A percentile compares a stretch with the other conserved stretches of the same genome.
phyloP scores from a whole-genome alignment of 2,797 vertebrate genomes.

The Glyptemys insculpta region DNA sequence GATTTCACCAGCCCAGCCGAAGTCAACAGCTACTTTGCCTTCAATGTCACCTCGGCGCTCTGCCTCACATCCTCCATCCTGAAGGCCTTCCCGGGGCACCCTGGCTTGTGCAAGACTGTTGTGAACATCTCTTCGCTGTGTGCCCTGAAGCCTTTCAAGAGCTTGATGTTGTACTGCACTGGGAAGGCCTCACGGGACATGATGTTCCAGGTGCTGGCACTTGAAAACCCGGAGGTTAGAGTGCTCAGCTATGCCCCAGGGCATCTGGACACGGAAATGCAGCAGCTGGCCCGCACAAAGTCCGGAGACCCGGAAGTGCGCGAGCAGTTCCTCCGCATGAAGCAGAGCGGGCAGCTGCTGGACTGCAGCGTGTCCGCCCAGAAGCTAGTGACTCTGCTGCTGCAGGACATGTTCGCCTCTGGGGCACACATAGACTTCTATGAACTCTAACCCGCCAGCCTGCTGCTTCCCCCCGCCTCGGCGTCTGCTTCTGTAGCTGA shows the following conservation, averaged over 20 bases:
- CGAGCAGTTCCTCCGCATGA: conserved; percentile 68
- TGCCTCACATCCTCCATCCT: conserved; percentile 88
- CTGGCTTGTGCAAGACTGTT: conserved; percentile 79
- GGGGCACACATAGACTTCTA: conserved; percentile 91
- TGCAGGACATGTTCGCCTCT: conserved; percentile 84
- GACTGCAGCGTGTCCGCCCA: conserved; percentile 83
- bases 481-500: accelerated
- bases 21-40: conserved; percentile 86
- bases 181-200: conserved; percentile 92
- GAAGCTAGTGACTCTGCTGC: conserved; percentile 87
- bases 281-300: conserved; percentile 76
- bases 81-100: conserved; percentile 76
- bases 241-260: conserved; percentile 94
- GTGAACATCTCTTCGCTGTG: conserved; percentile 91
- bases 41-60: conserved; percentile 89
- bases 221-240: conserved; percentile 86
- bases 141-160: conserved; percentile 86
- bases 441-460: conserved; percentile 72
- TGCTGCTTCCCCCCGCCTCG: background rate
- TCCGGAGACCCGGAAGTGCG: conserved; percentile 76
- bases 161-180: conserved; percentile 91
- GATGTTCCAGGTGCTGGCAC: conserved; percentile 91
- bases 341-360: conserved; percentile 80
- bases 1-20: conserved; percentile 82
- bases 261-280: conserved; percentile 92